These are phyloP conservation scores for Sebastes flavidus DNA, from an alignment of 2,797 vertebrate species.

Conservation along the genomic window DNA sequence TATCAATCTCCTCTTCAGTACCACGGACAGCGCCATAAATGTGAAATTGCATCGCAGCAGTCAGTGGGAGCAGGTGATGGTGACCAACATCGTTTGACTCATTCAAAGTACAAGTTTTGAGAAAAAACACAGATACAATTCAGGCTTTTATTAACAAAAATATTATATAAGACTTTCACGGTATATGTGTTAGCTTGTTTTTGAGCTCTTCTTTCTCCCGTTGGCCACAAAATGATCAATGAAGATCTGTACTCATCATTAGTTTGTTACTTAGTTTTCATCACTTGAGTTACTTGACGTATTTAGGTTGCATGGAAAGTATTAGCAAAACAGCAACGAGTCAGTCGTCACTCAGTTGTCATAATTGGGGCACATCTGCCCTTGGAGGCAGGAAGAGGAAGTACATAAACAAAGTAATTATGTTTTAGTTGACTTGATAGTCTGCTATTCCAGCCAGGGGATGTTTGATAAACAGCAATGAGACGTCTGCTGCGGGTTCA, in stretches of 20 bases:
- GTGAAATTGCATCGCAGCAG: not conserved
- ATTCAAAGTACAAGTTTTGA: not conserved
- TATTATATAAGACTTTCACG: not conserved
- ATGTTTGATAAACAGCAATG: conserved; percentile 65
- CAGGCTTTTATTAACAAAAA: not conserved
- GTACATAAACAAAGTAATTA: conserved; percentile 71
- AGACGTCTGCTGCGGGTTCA: conserved; percentile 61
- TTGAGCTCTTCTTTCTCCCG: not conserved
- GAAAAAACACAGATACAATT: not conserved
- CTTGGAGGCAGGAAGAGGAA: conserved; percentile 67
- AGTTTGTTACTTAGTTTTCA: not conserved
- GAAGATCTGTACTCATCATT: not conserved
- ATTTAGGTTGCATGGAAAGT: not conserved
- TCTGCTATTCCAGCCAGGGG: conserved; percentile 53
- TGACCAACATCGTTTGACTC: not conserved
- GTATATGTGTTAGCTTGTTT: not conserved
- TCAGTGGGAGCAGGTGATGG: not conserved
- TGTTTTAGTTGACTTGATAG: conserved; percentile 63
- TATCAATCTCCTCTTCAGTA: not conserved
- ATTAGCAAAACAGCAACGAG: conserved; percentile 29
- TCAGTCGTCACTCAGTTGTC: conserved; percentile 66
- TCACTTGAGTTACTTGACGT: not conserved
- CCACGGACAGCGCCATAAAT: not conserved
- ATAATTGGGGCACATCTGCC: conserved; percentile 72
- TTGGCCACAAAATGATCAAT: not conserved